These are phyloP conservation scores for Spermophilus dauricus DNA, from an alignment of 2,113 vertebrate genomes.

Conservation along the genomic window DNA sequence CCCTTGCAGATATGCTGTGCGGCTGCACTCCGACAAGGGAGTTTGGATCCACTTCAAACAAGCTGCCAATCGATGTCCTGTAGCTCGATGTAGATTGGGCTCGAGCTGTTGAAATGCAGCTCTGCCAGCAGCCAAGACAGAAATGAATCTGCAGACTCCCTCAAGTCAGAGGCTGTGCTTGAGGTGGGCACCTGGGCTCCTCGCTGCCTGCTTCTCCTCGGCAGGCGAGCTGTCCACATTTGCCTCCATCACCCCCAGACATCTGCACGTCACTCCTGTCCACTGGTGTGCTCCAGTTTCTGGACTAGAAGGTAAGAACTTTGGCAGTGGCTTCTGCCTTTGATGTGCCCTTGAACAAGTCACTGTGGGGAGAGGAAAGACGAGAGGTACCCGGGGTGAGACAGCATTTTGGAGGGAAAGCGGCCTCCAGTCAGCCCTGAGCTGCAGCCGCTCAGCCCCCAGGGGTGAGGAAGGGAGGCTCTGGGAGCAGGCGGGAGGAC, in stretches of 20 bases:
- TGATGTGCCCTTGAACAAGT: background rate
- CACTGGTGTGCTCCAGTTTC: background rate
- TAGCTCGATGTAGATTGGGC: background rate
- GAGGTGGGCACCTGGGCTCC: fast-evolving
- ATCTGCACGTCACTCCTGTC: background rate
- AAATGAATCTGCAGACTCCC: background rate
- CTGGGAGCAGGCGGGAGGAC: background rate
- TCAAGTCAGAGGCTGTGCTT: background rate
- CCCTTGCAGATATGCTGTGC: background rate
- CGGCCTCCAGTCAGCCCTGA: background rate
- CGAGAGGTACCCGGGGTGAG: background rate
- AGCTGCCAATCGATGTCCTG: background rate
- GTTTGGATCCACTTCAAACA: slow-evolving; percentile 61
- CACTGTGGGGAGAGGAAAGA: background rate
- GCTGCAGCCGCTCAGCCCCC: background rate
- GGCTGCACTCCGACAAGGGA: background rate
- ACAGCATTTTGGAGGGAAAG: background rate
- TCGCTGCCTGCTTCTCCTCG: background rate
- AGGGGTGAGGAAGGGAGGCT: background rate
- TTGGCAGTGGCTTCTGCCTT: background rate
- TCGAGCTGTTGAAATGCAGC: background rate
- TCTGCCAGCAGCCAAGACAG: background rate
- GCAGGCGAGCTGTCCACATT: background rate
- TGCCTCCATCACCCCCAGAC: background rate
- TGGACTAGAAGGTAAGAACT: background rate